Evolutionary conservation across 2,113 vertebrate genomes (phyloP).

Genomic region (Neotoma lepida): DNA sequence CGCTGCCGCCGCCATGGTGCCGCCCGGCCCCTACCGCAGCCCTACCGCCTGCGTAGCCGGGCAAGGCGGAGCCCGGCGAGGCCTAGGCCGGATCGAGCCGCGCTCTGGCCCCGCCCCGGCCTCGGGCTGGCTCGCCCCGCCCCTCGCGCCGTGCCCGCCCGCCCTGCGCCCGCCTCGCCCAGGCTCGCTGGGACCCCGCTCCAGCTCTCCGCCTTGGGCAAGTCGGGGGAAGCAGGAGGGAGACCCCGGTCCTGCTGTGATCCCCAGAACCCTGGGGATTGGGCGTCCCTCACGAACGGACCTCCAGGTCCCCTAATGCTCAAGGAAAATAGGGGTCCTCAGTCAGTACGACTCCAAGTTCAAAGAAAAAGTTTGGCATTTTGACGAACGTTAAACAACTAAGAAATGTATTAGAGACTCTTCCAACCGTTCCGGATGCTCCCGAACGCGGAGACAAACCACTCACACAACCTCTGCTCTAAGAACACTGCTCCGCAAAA

Average conservation of each 20-base stretch:
- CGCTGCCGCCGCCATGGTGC: slow-evolving; percentile 76
- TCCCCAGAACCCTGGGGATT: not conserved
- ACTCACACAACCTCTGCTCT: not conserved
- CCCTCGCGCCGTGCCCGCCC: not conserved
- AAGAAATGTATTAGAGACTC: not conserved
- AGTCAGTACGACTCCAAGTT: not conserved
- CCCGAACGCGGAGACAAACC: not conserved
- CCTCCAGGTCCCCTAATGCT: not conserved
- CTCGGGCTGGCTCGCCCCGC: not conserved
- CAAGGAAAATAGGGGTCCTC: not conserved
- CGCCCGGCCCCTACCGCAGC: slow-evolving; percentile 76
- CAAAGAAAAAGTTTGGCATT: slow-evolving; percentile 40
- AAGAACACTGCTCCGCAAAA: not conserved
- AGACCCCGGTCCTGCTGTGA: not conserved
- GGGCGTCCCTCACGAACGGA: not conserved
- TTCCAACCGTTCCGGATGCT: not conserved
- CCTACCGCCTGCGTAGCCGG: slow-evolving; percentile 78
- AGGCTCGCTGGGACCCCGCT: not conserved
- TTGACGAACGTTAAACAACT: not conserved
- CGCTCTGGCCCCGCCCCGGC: slow-evolving; percentile 36
- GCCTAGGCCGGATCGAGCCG: slow-evolving; percentile 24
- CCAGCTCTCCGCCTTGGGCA: not conserved
- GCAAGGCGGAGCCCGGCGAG: slow-evolving; percentile 72
- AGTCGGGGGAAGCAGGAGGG: not conserved
- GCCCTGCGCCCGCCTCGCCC: not conserved